phyloP scores from a whole-genome alignment of 2,888 invertebrate species.

The Patella ulyssiponensis region DNA sequence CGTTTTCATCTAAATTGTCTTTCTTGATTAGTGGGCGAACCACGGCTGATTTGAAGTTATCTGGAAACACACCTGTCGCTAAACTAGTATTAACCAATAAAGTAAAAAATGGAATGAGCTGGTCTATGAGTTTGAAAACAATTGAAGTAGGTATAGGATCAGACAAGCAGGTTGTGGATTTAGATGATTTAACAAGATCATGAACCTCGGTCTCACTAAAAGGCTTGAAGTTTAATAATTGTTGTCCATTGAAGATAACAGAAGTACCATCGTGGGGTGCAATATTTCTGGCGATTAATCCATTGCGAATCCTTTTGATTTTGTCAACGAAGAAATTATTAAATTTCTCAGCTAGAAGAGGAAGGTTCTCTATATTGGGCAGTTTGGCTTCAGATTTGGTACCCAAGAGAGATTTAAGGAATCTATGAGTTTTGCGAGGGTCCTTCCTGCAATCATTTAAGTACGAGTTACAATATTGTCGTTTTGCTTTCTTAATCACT shows the following conservation, averaged over 20 bases:
- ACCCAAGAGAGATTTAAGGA: neutral
- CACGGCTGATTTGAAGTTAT: slow-evolving; percentile 1
- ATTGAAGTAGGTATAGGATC: no score
- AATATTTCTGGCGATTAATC: neutral
- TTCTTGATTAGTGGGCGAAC: slow-evolving; percentile 19
- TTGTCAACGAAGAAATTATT: neutral
- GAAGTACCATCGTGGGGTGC: neutral
- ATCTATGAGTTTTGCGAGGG: no score
- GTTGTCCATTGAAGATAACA: neutral
- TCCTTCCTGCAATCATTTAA: no score
- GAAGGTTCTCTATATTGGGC: neutral
- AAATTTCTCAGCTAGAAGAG: neutral
- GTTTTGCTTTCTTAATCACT: no score
- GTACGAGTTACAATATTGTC: no score
- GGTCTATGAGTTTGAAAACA: no score
- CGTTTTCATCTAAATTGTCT: neutral
- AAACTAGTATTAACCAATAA: no score
- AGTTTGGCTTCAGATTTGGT: neutral
- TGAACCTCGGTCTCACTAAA: neutral
- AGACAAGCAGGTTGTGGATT: no score
- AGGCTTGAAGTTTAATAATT: neutral
- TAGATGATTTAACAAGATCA: no score
- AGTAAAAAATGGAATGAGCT: no score
- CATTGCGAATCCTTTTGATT: neutral
- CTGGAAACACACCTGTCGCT: no score